Evolutionary conservation across 2,797 vertebrate species (phyloP).

Genomic region (Muraenolepis orangiensis): DNA sequence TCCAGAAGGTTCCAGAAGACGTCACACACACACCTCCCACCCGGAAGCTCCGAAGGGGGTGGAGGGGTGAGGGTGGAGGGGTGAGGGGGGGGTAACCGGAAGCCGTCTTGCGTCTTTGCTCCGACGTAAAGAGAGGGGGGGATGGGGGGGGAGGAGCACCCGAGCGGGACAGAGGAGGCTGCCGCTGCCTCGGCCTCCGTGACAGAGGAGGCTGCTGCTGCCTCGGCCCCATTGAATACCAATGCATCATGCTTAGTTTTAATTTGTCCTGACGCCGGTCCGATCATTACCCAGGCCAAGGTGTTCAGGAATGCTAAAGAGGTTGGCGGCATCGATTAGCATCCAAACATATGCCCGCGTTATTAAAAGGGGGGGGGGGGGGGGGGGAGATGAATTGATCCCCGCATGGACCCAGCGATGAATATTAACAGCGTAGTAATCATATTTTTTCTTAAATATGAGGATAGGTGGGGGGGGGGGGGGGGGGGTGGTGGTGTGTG

Average conservation of each 20-base stretch:
- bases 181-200: slow-evolving; percentile 8
- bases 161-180: background rate
- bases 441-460: no score
- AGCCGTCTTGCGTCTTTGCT: background rate
- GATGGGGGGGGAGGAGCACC: background rate
- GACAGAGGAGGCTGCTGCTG: slow-evolving; percentile 32
- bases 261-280: slow-evolving; percentile 29
- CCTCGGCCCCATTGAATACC: slow-evolving; percentile 32
- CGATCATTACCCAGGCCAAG: slow-evolving; percentile 4
- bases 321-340: slow-evolving; percentile 35
- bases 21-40: no score
- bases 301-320: slow-evolving; percentile 44
- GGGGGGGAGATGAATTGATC: slow-evolving; percentile 8
- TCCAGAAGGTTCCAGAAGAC: background rate
- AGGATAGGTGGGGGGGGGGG: background rate
- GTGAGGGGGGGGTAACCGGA: background rate
- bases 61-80: no score
- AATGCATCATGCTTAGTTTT: slow-evolving; percentile 45
- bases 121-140: background rate
- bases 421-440: background rate
- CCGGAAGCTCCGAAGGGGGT: no score
- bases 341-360: slow-evolving; percentile 31
- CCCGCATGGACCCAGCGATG: background rate
- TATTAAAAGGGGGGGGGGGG: slow-evolving; percentile 34
- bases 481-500: no score